These are phyloP conservation scores for Schizothorax lantsangensis DNA, from an alignment of 2,797 vertebrate species.

Conservation along the genomic window DNA sequence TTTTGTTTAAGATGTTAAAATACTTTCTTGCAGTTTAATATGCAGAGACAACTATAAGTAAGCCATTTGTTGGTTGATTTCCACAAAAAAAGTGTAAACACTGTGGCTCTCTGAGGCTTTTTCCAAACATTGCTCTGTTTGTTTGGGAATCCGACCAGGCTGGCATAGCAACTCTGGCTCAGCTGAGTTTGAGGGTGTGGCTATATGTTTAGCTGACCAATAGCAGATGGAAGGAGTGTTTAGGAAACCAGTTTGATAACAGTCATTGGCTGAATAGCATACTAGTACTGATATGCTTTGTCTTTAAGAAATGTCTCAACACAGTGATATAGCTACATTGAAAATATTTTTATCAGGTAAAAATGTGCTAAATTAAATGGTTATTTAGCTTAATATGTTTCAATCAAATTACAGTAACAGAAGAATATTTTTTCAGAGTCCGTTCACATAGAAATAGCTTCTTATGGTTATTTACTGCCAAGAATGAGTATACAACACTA, in stretches of 20 bases:
- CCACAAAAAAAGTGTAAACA: neutral
- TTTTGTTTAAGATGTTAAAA: neutral
- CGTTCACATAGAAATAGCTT: neutral
- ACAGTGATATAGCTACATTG: neutral
- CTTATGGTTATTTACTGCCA: neutral
- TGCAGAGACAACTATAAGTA: neutral
- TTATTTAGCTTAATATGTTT: neutral
- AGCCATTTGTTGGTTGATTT: neutral
- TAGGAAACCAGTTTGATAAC: neutral
- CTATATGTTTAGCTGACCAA: conserved; percentile 9
- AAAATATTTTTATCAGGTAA: neutral
- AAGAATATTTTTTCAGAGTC: neutral
- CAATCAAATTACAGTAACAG: neutral
- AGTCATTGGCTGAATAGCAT: neutral
- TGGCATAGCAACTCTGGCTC: conserved; percentile 6
- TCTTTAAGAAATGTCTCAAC: neutral
- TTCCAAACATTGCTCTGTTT: conserved; percentile 16
- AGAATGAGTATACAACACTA: neutral
- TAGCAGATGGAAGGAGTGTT: neutral
- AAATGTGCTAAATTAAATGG: neutral
- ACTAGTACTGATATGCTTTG: neutral
- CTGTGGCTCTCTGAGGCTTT: neutral
- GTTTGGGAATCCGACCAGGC: neutral
- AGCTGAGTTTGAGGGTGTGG: neutral
- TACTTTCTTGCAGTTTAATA: neutral